Evolutionary conservation across 1,140 invertebrate genomes (phyloP).

Genomic region (Galendromus occidentalis): DNA sequence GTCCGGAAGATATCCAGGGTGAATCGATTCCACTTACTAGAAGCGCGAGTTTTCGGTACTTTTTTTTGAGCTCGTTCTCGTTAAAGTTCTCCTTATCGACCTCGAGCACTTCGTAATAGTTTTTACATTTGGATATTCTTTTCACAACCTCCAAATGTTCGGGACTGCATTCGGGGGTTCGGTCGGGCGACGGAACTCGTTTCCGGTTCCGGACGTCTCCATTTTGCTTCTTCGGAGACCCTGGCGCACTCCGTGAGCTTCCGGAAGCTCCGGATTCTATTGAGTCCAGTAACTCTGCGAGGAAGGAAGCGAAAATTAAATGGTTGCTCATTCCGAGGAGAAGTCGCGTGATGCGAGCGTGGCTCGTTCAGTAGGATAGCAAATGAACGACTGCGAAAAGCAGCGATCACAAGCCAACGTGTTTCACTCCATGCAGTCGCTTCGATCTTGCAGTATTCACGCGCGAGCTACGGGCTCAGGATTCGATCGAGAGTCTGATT

Average conservation of each 20-base stretch:
- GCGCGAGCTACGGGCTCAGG: too few species aligned
- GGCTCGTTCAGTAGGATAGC: too few species aligned
- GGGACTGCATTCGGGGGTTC: background rate
- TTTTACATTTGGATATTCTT: background rate
- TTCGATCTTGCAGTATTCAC: too few species aligned
- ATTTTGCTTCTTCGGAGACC: background rate
- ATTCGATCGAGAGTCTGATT: background rate
- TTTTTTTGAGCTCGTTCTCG: conserved; percentile 33
- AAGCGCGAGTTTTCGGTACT: conserved; percentile 34
- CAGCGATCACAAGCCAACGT: too few species aligned
- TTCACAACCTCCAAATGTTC: background rate
- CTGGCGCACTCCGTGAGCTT: background rate
- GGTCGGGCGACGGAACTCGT: too few species aligned
- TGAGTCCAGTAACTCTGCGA: too few species aligned
- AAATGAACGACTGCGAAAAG: too few species aligned
- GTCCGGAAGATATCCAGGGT: background rate
- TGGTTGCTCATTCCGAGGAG: too few species aligned
- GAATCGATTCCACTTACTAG: conserved; percentile 20
- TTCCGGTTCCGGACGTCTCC: too few species aligned
- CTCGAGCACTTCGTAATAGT: conserved; percentile 24
- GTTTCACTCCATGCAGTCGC: too few species aligned
- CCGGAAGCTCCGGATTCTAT: background rate
- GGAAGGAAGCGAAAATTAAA: background rate
- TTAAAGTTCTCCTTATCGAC: conserved; percentile 34
- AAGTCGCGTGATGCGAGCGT: too few species aligned